phyloP scores from a whole-genome alignment of 2,797 vertebrate genomes.

The Poeciliopsis infans region DNA sequence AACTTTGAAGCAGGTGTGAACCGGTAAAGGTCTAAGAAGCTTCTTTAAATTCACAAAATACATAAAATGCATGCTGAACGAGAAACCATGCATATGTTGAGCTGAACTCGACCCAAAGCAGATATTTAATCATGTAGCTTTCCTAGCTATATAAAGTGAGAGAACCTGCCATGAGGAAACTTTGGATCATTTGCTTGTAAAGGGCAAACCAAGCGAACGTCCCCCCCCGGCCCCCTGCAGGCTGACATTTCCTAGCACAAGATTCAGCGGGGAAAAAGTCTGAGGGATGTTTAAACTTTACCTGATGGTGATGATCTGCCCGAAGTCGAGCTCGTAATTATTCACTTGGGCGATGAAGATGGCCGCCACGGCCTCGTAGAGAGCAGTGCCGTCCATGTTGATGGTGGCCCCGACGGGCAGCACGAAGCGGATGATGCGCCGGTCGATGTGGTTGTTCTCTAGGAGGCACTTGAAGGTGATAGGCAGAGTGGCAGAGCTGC shows the following conservation, averaged over 20 bases:
- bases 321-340: constrained; percentile 97
- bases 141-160: background rate
- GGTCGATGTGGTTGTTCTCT: constrained; percentile 97
- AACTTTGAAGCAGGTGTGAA: background rate
- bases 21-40: background rate
- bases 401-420: constrained; percentile 97
- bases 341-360: constrained; percentile 99
- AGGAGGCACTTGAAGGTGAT: constrained; percentile 99
- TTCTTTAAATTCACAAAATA: constrained; percentile 1
- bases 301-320: constrained; percentile 98
- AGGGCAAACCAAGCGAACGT: background rate
- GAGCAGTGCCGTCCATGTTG: constrained; percentile 97
- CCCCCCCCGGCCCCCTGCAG: background rate
- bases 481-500: constrained; percentile 96
- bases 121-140: background rate
- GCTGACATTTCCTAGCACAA: background rate
- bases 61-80: background rate
- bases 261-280: background rate
- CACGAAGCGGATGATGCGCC: constrained; percentile 95
- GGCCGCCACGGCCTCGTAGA: constrained; percentile 96
- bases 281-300: constrained; percentile 42
- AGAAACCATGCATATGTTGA: background rate
- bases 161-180: background rate
- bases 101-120: background rate
- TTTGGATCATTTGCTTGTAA: background rate